Percentiles rank a stretch among this genome's conserved stretches.
These are phyloP conservation scores for Pangasius mekongensis DNA, from an alignment of 2,797 vertebrate genomes.

Conservation along the genomic window DNA sequence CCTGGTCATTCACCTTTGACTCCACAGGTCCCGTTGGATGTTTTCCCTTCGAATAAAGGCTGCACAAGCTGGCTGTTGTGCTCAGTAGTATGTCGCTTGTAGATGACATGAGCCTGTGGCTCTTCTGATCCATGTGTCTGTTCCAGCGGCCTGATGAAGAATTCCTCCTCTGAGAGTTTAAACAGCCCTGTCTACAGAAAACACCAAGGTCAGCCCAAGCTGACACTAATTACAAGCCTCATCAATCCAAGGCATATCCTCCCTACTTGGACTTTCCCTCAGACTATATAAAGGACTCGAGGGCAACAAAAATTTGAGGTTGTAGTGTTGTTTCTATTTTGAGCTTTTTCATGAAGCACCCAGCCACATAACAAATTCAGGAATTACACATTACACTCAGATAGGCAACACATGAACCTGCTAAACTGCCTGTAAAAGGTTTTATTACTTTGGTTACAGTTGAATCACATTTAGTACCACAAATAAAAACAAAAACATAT, in stretches of 20 bases:
- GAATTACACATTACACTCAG: not conserved
- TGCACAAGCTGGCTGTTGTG: slow-evolving; percentile 50
- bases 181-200: slow-evolving; percentile 87
- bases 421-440: not conserved
- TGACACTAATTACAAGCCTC: slow-evolving; percentile 33
- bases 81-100: slow-evolving; percentile 76
- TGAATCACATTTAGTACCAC: not conserved
- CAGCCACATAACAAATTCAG: not conserved
- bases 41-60: slow-evolving; percentile 60
- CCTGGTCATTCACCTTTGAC: slow-evolving; percentile 74
- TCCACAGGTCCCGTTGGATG: slow-evolving; percentile 74
- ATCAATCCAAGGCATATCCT: not conserved
- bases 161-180: slow-evolving; percentile 84
- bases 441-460: not conserved
- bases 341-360: not conserved
- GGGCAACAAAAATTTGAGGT: not conserved
- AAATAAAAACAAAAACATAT: not conserved
- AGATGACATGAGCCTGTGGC: slow-evolving; percentile 86
- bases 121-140: slow-evolving; percentile 50
- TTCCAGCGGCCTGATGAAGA: slow-evolving; percentile 89
- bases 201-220: slow-evolving; percentile 16
- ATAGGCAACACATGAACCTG: not conserved
- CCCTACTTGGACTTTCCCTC: slow-evolving; percentile 15
- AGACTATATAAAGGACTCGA: slow-evolving; percentile 24
- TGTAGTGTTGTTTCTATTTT: slow-evolving; percentile 18